phyloP scores from a whole-genome alignment of 1,140 invertebrate genomes.

The Maniola jurtina region DNA sequence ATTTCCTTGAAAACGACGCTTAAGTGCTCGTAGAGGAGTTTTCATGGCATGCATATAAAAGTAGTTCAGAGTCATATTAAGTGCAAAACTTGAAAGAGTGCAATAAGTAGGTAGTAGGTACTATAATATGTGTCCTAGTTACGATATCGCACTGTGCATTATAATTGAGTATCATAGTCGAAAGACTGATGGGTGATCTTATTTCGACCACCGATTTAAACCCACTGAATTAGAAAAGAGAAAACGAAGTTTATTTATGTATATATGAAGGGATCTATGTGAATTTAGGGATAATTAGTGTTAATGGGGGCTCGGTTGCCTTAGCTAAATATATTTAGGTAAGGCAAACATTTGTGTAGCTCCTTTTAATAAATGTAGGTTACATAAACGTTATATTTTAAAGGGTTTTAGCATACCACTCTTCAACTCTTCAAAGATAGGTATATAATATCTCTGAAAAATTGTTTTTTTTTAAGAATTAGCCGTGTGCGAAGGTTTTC shows the following conservation, averaged over 20 bases:
- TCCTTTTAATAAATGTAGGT: too few relatives aligned
- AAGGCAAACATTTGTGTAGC: background rate
- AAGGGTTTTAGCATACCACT: too few relatives aligned
- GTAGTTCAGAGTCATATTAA: conserved; percentile 10
- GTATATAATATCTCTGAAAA: too few relatives aligned
- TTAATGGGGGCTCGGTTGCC: background rate
- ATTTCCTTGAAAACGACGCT: conserved; percentile 7
- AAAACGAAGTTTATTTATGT: background rate
- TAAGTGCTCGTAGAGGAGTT: conserved; percentile 20
- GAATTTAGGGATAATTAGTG: background rate
- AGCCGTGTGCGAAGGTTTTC: too few relatives aligned
- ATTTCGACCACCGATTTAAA: too few relatives aligned
- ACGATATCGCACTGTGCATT: too few relatives aligned
- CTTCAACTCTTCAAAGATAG: too few relatives aligned
- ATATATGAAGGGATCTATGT: background rate
- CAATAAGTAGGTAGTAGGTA: too few relatives aligned
- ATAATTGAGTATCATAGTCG: too few relatives aligned
- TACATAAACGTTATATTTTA: too few relatives aligned
- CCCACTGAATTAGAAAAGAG: background rate
- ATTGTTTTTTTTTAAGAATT: too few relatives aligned
- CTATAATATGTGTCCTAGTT: background rate
- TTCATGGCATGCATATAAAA: conserved; percentile 25
- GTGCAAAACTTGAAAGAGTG: background rate
- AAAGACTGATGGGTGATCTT: too few relatives aligned
- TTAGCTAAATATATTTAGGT: background rate